These are phyloP conservation scores for Caenorhabditis imperialis DNA, from an alignment of 2,888 invertebrate genomes.

Conservation along the genomic window DNA sequence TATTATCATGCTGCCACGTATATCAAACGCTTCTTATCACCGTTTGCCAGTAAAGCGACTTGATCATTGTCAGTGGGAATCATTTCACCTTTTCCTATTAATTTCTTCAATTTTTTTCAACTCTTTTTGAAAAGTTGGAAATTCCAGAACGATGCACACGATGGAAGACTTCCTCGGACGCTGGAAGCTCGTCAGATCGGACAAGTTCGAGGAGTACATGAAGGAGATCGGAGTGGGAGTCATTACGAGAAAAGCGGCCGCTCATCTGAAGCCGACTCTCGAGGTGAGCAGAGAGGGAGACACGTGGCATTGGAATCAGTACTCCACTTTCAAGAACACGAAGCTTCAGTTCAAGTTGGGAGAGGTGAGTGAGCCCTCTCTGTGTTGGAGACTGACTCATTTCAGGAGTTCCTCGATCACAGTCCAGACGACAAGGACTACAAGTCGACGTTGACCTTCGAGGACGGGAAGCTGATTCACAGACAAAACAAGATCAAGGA, in stretches of 20 bases:
- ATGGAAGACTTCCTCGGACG: slow-evolving; percentile 57
- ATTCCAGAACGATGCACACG: neutral
- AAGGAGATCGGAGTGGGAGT: slow-evolving; percentile 69
- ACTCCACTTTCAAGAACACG: too few species aligned
- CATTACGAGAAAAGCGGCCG: slow-evolving; percentile 68
- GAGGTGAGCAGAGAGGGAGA: slow-evolving; percentile 62
- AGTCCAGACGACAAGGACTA: slow-evolving; percentile 44
- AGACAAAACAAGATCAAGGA: slow-evolving; percentile 40
- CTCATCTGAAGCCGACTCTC: slow-evolving; percentile 66
- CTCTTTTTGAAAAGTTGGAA: too few species aligned
- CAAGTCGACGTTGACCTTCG: slow-evolving; percentile 34
- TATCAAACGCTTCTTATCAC: too few species aligned
- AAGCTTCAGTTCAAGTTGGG: slow-evolving; percentile 6
- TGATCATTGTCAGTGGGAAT: too few species aligned
- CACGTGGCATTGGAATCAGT: slow-evolving; percentile 54
- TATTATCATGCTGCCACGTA: too few species aligned
- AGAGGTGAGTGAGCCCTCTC: slow-evolving; percentile 15
- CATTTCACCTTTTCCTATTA: too few species aligned
- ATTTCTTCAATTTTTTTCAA: too few species aligned
- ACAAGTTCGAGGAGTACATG: slow-evolving; percentile 72
- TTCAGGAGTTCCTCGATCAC: slow-evolving; percentile 41
- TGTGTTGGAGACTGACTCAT: slow-evolving; percentile 53
- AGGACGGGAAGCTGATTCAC: slow-evolving; percentile 30
- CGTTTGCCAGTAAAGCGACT: too few species aligned
- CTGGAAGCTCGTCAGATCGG: slow-evolving; percentile 63